Conservation (phyloP, 2,888 invertebrate species). For the Conomelus anceps region DNA sequence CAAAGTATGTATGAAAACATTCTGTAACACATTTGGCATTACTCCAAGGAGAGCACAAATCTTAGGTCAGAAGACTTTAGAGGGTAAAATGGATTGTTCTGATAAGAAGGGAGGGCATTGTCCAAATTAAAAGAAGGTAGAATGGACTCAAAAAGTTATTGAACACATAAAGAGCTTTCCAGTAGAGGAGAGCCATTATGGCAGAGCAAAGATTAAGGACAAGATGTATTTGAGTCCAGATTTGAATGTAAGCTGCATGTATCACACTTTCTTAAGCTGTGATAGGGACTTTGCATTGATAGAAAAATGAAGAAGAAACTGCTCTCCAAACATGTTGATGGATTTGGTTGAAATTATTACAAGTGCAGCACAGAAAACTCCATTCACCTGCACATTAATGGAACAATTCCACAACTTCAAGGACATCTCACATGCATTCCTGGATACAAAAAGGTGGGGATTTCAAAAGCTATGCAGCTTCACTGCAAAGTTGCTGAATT, state of each 20-base stretch:
- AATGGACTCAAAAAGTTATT: not conserved
- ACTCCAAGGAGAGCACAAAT: not conserved
- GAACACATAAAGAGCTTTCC: not conserved
- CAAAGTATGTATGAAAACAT: conserved; percentile 3
- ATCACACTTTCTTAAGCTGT: not conserved
- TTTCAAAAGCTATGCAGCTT: not conserved
- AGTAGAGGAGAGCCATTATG: not conserved
- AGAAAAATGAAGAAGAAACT: not conserved
- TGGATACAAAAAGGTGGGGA: not conserved
- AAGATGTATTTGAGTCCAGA: not conserved
- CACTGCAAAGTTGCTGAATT: not conserved
- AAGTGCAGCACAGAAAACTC: not conserved
- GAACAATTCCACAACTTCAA: not conserved
- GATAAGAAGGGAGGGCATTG: not conserved
- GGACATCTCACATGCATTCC: not conserved
- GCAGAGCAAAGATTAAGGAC: not conserved
- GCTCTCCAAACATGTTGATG: not conserved
- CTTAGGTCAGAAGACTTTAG: not conserved
- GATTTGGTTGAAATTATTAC: not conserved
- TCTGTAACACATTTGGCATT: conserved; percentile 1
- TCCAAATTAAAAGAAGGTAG: not conserved
- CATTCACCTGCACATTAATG: not conserved
- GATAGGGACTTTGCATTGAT: not conserved
- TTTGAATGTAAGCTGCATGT: not conserved
- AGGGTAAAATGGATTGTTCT: not conserved